Conservation (phyloP, 2,113 vertebrate species). For the Alces alces region DNA sequence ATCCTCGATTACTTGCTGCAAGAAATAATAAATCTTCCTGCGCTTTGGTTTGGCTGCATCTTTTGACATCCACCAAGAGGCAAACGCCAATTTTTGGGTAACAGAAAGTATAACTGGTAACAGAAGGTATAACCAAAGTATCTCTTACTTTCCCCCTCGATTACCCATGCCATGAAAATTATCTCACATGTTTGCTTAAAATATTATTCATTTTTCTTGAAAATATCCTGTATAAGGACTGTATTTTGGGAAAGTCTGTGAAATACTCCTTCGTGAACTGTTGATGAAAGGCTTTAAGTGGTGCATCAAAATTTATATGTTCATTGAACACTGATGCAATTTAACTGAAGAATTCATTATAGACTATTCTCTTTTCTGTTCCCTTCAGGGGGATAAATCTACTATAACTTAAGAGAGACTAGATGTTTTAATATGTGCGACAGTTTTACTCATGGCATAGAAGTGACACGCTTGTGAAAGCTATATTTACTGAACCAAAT, state of each 20-base stretch:
- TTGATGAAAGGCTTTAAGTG: background rate
- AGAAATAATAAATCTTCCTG: background rate
- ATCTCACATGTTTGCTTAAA: background rate
- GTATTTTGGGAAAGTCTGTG: background rate
- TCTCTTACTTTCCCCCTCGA: background rate
- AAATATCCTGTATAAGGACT: background rate
- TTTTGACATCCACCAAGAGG: background rate
- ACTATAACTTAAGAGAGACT: background rate
- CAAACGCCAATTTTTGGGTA: background rate
- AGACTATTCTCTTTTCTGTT: background rate
- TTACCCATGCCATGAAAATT: background rate
- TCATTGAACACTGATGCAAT: background rate
- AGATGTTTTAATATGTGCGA: background rate
- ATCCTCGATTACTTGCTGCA: background rate
- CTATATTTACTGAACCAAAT: background rate
- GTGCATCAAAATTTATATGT: background rate
- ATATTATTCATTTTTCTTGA: background rate
- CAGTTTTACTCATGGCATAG: background rate
- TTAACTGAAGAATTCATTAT: background rate
- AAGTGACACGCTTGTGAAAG: background rate
- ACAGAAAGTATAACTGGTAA: background rate
- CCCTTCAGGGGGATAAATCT: background rate
- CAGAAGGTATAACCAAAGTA: background rate
- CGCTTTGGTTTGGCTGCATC: background rate
- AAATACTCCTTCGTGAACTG: background rate